Evolutionary conservation across 2,888 invertebrate genomes (phyloP), one percentile per base, ranked within the genome.

Genomic region (Calameuta filiformis): DNA sequence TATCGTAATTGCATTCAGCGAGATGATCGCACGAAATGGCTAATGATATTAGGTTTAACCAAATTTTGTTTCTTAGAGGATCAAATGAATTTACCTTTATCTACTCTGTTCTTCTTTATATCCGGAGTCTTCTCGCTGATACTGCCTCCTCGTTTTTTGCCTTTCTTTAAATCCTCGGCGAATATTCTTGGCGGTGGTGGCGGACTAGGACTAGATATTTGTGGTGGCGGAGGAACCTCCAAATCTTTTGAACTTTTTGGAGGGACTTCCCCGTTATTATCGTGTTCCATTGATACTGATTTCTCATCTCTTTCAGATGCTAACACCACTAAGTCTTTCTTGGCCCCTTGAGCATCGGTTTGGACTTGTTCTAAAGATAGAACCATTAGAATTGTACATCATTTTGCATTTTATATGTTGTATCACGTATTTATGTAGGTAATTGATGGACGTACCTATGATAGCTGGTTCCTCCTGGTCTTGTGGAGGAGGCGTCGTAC

Each of bases 401-500:
- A 15, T 56, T 56, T 56, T 23, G 23, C 1, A 56, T 56, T 56
- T 1, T 56, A 23, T 56, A 56, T 9, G 23, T 23, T 71, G 9
- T 33, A 31, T 71, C 11, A 34, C 15, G 31, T 11, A 56, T 56
- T 56, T 23, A 15, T 56, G 9, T 23, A 23, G 23, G 23, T 56
- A 56, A 23, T 3, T 56, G 9, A 71, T 71, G 71, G 11, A 77
- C 75, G 74, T 76, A 89, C 89, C 89, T 75, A 88, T 87, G 37
- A 86, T 83, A 74, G 84, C 80, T 23, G 87, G 78, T n/a, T 87
- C 88, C 78, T 89, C 90, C 33, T 89, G 89, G 11, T 90, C 90
- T 35, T 89, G 89, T 69, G 93, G 93, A 15, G 94, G 94, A 15
- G 94, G 94, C 2, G 94, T 94, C 11, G 93, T 94, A 80, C 93